These are phyloP conservation scores for Dicerorhinus sumatrensis DNA, from an alignment of 2,113 vertebrate genomes.

Conservation along the genomic window DNA sequence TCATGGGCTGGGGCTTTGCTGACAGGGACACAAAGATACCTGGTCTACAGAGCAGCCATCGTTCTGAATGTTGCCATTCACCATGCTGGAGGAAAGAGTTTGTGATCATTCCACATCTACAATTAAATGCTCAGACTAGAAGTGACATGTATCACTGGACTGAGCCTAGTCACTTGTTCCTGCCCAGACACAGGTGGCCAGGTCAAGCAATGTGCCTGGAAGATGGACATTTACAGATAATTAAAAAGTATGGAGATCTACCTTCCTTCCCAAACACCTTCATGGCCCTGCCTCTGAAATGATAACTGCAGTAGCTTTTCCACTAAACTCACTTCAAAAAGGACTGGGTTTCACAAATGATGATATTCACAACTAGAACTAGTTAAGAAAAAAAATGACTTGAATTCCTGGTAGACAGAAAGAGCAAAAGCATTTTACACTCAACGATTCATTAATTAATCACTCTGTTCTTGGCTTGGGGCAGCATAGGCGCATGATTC, in stretches of 20 bases:
- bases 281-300: not conserved
- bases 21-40: not conserved
- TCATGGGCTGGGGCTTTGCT: not conserved
- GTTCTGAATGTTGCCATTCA: not conserved
- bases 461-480: no score
- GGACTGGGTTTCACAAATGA: no score
- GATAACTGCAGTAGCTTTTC: rapidly evolving
- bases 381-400: not conserved
- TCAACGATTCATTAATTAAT: not conserved
- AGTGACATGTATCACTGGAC: not conserved
- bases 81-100: no score
- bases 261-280: not conserved
- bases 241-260: rapidly evolving
- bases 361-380: not conserved
- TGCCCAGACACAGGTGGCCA: rapidly evolving
- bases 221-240: rapidly evolving
- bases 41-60: not conserved
- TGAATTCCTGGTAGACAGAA: not conserved
- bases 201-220: rapidly evolving
- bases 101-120: not conserved
- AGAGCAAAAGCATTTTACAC: rapidly evolving
- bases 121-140: not conserved
- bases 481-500: rapidly evolving
- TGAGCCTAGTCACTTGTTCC: no score
- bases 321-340: not conserved